phyloP scores from a whole-genome alignment of 2,113 vertebrate genomes.

The Trogon surrucura region DNA sequence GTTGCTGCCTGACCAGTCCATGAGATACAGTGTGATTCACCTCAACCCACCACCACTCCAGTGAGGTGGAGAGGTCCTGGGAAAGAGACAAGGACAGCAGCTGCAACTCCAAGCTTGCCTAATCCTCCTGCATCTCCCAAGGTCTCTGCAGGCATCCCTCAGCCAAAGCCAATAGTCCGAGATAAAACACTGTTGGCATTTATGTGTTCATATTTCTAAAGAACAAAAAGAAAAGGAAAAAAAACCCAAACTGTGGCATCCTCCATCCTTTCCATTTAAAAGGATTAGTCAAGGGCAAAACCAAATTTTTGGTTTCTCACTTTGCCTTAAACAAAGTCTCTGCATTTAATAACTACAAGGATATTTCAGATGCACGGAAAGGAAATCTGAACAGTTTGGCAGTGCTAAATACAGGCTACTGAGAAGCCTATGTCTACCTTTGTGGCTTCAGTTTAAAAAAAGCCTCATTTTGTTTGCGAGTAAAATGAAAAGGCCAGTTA shows the following conservation, averaged over 20 bases:
- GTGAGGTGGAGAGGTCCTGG: not conserved
- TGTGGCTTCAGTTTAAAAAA: constrained; percentile 48
- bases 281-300: not conserved
- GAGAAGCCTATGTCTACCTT: not conserved
- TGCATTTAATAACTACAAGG: constrained; percentile 28
- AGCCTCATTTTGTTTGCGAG: constrained; percentile 46
- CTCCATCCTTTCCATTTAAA: not conserved
- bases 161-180: not conserved
- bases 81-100: not conserved
- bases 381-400: constrained; percentile 37
- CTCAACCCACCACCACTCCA: fast-evolving
- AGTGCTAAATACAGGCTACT: not conserved
- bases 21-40: not conserved
- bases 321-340: constrained; percentile 33
- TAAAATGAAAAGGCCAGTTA: constrained; percentile 62
- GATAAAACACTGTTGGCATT: not conserved
- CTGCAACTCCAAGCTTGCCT: not conserved
- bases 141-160: not conserved
- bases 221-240: not conserved
- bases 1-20: not conserved
- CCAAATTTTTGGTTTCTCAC: not conserved
- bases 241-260: not conserved
- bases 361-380: constrained; percentile 47
- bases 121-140: not conserved
- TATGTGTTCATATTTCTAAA: not conserved